phyloP scores from a whole-genome alignment of 2,888 invertebrate species.

The Antheraea assamensis region DNA sequence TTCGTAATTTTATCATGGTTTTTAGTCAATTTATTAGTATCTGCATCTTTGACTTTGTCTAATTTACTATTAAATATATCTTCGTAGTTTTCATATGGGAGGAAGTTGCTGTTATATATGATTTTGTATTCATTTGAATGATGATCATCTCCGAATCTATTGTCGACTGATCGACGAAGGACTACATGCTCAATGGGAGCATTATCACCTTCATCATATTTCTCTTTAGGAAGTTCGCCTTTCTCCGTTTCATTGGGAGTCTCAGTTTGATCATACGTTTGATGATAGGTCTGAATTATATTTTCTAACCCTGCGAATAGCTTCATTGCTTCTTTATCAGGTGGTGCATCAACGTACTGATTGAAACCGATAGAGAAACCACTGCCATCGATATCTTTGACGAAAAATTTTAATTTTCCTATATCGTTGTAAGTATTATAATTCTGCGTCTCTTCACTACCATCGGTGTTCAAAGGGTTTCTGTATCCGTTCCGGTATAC shows the following conservation, averaged over 20 bases:
- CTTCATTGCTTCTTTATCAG: constrained; percentile 63
- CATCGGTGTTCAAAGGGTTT: constrained; percentile 55
- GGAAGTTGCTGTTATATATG: constrained; percentile 42
- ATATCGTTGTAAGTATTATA: constrained; percentile 43
- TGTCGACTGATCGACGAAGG: constrained; percentile 41
- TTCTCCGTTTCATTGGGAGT: constrained; percentile 26
- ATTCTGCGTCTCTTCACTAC: constrained; percentile 35
- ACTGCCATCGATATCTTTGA: constrained; percentile 66
- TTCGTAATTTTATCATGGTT: constrained; percentile 22
- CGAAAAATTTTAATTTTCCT: constrained; percentile 57
- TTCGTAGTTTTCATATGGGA: constrained; percentile 48
- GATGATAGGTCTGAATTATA: constrained; percentile 58
- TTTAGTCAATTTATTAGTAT: constrained; percentile 19
- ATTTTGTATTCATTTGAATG: constrained; percentile 54
- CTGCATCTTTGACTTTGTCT: constrained; percentile 28
- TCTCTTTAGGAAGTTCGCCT: constrained; percentile 26
- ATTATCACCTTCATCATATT: constrained; percentile 21
- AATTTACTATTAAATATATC: constrained; percentile 44
- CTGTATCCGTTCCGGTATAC: constrained; percentile 63
- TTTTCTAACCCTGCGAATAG: constrained; percentile 64
- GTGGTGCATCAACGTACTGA: constrained; percentile 63
- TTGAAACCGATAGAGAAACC: constrained; percentile 71
- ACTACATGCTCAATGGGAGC: constrained; percentile 39
- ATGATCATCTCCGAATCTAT: constrained; percentile 39
- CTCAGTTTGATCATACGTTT: constrained; percentile 46